Conservation (phyloP, 2,888 invertebrate genomes). For the Stenodera caucasica region DNA sequence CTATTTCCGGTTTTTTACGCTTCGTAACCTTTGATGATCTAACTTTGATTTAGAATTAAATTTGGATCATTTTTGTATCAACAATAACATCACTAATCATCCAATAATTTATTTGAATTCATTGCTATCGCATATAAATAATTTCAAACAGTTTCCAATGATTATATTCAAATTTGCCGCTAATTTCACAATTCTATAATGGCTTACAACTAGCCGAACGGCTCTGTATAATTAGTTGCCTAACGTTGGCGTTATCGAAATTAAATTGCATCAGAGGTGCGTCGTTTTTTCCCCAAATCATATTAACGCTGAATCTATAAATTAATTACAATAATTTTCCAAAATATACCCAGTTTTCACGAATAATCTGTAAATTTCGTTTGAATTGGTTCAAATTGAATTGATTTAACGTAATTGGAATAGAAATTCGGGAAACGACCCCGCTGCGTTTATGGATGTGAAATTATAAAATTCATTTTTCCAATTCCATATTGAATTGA, state of each 20-base stretch:
- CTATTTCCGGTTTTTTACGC: constrained; percentile 46
- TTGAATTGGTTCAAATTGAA: background rate
- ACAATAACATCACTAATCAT: too few relatives aligned
- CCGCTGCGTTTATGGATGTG: background rate
- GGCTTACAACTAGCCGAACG: background rate
- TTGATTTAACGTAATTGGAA: background rate
- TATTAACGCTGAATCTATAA: too few relatives aligned
- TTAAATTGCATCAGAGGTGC: background rate
- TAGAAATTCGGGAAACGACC: background rate
- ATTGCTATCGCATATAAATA: too few relatives aligned
- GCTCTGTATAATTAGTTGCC: background rate
- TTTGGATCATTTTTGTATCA: background rate
- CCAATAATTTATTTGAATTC: too few relatives aligned
- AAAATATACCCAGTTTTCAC: background rate
- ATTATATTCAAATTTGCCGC: background rate
- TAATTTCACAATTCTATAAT: background rate
- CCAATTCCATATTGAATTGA: too few relatives aligned
- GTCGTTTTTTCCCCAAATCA: background rate
- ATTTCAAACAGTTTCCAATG: too few relatives aligned
- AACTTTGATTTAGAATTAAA: background rate
- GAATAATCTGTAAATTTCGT: background rate
- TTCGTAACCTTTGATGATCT: constrained; percentile 21
- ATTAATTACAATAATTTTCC: too few relatives aligned
- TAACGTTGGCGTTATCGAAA: background rate
- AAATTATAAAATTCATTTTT: too few relatives aligned